Evolutionary conservation across 2,888 invertebrate genomes (phyloP).

Genomic region (Lasioglossum malachurum): DNA sequence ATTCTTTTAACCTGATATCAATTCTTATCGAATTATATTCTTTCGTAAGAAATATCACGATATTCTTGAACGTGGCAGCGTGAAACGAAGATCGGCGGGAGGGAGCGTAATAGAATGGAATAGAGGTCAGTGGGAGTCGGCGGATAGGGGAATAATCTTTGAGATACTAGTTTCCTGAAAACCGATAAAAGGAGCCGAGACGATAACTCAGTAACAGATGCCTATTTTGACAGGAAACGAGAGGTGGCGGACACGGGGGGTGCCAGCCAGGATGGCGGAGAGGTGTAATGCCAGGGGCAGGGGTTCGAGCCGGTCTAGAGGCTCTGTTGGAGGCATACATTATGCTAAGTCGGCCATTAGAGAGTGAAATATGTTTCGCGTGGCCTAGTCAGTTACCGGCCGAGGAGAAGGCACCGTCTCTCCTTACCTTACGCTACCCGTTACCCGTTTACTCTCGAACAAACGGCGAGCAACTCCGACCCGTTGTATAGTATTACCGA

Average conservation of each 20-base stretch:
- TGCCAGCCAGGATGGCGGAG: slow-evolving; percentile 30
- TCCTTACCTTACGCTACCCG: slow-evolving; percentile 47
- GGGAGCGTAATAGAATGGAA: not conserved
- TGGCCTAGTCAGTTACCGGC: slow-evolving; percentile 79
- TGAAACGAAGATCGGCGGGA: not conserved
- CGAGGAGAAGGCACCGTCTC: slow-evolving; percentile 58
- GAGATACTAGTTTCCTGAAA: slow-evolving; percentile 1
- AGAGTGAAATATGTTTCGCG: slow-evolving; percentile 81
- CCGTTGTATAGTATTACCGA: slow-evolving; percentile 32
- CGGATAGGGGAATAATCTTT: not conserved
- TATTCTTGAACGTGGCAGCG: not conserved
- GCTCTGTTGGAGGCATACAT: slow-evolving; percentile 78
- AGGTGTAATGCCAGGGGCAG: slow-evolving; percentile 37
- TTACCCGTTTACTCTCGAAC: slow-evolving; percentile 54
- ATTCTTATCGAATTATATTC: no score
- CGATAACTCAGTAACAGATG: slow-evolving; percentile 65
- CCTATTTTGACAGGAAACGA: slow-evolving; percentile 62
- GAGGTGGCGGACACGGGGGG: slow-evolving; percentile 26
- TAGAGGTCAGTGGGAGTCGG: not conserved
- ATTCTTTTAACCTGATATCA: no score
- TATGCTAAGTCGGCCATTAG: slow-evolving; percentile 82
- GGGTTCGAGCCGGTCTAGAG: slow-evolving; percentile 46
- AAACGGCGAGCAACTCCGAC: slow-evolving; percentile 64
- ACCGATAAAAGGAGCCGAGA: slow-evolving; percentile 32
- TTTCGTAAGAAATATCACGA: no score